Conservation (phyloP, 2,113 vertebrate genomes). For the Oplegnathus fasciatus region DNA sequence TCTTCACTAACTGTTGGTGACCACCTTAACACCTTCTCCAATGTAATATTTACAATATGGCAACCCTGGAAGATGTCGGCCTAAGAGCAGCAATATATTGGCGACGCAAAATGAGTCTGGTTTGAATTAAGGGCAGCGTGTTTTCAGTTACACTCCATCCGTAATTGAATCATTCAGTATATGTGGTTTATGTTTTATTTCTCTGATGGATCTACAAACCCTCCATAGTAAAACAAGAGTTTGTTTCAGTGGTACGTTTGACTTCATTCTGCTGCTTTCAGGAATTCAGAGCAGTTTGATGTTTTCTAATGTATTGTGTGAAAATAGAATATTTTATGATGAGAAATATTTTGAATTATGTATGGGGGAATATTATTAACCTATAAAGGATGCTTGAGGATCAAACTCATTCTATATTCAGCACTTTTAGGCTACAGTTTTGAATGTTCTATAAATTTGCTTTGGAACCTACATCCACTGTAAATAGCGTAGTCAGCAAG, state of each 20-base stretch:
- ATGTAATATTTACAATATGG: neutral
- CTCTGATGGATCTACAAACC: neutral
- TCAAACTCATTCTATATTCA: slow-evolving; percentile 52
- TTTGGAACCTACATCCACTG: slow-evolving; percentile 12
- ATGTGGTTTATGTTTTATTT: neutral
- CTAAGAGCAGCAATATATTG: neutral
- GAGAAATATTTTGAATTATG: slow-evolving; percentile 70
- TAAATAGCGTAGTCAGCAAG: slow-evolving; percentile 10
- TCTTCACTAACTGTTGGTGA: neutral
- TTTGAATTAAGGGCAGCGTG: neutral
- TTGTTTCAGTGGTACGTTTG: neutral
- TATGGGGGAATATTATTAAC: slow-evolving; percentile 75
- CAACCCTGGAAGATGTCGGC: neutral
- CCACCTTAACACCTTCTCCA: neutral
- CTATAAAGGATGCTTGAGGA: slow-evolving; percentile 68
- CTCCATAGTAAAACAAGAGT: neutral
- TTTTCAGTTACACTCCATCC: neutral
- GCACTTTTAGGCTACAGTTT: slow-evolving; percentile 32
- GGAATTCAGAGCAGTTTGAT: slow-evolving; percentile 21
- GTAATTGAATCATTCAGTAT: neutral
- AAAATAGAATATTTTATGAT: slow-evolving; percentile 75
- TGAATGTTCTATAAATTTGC: slow-evolving; percentile 39
- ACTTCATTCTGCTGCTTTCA: slow-evolving; percentile 13
- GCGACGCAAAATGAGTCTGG: neutral
- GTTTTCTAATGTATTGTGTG: slow-evolving; percentile 62